phyloP scores from a whole-genome alignment of 2,888 invertebrate species.

The Clostera curtula region DNA sequence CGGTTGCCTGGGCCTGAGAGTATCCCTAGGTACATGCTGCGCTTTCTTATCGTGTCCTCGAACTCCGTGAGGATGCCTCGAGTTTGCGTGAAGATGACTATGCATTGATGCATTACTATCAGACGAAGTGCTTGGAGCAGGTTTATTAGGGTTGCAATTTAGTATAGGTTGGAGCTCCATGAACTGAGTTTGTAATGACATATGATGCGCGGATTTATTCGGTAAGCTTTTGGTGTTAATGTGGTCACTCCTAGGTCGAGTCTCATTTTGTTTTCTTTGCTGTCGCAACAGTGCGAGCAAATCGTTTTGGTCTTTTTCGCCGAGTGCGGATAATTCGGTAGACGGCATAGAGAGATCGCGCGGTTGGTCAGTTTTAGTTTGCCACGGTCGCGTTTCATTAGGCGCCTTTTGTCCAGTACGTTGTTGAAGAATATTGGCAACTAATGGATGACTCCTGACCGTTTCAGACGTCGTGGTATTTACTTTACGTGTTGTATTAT shows the following conservation, averaged over 20 bases:
- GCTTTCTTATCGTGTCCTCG: too few species aligned
- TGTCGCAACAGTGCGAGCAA: conserved; percentile 41
- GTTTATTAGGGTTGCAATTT: too few species aligned
- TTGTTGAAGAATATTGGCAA: conserved; percentile 8
- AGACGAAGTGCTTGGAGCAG: too few species aligned
- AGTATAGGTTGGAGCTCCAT: too few species aligned
- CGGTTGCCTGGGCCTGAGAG: too few species aligned
- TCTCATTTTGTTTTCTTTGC: conserved; percentile 34
- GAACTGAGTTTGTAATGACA: too few species aligned
- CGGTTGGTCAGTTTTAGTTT: conserved; percentile 4
- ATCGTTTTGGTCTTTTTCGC: conserved; percentile 48
- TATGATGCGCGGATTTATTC: too few species aligned
- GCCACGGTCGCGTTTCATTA: conserved; percentile 4
- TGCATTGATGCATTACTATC: too few species aligned
- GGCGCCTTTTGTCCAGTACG: neutral
- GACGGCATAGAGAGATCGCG: conserved; percentile 1
- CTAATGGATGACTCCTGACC: conserved; percentile 10
- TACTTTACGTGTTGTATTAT: conserved; percentile 8
- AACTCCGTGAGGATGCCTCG: too few species aligned
- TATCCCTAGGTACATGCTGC: too few species aligned
- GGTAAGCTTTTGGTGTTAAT: conserved; percentile 7
- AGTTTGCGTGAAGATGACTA: too few species aligned
- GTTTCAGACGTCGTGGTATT: neutral
- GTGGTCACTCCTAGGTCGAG: conserved; percentile 6
- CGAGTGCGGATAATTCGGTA: conserved; percentile 16